phyloP scores from a whole-genome alignment of 2,888 invertebrate species.

The Selenia dentaria region DNA sequence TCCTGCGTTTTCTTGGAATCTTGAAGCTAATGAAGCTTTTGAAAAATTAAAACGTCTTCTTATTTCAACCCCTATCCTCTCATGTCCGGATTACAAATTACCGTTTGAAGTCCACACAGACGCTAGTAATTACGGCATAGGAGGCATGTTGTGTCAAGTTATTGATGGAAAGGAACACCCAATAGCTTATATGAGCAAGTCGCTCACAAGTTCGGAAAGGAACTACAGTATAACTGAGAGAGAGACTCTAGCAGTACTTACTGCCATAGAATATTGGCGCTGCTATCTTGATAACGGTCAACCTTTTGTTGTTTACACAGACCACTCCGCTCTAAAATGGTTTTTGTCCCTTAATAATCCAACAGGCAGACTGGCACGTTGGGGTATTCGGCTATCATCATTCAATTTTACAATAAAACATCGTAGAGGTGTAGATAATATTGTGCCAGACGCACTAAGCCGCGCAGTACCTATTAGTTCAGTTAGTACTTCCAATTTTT shows the following conservation, averaged over 20 bases:
- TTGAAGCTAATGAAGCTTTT: constrained; percentile 29
- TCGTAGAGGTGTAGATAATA: constrained; percentile 31
- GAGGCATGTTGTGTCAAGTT: constrained; percentile 27
- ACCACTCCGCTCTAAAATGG: constrained; percentile 37
- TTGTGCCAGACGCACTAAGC: constrained; percentile 35
- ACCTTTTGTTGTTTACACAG: constrained; percentile 33
- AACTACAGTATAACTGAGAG: constrained; percentile 41
- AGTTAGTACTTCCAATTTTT: too few species aligned
- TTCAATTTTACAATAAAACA: constrained; percentile 38
- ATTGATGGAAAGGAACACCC: constrained; percentile 30
- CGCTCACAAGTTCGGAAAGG: constrained; percentile 11
- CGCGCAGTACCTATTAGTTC: constrained; percentile 9
- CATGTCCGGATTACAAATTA: constrained; percentile 30
- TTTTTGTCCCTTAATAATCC: constrained; percentile 33
- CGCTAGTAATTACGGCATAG: constrained; percentile 26
- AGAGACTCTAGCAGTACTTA: constrained; percentile 37
- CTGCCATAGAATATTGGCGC: constrained; percentile 39
- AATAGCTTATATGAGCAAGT: constrained; percentile 23
- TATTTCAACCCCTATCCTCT: constrained; percentile 16
- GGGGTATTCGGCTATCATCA: constrained; percentile 35
- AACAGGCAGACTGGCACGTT: constrained; percentile 37
- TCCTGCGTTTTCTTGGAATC: constrained; percentile 31
- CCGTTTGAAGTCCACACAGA: constrained; percentile 37
- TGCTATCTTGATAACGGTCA: constrained; percentile 37
- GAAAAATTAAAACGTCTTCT: constrained; percentile 13